phyloP scores from a whole-genome alignment of 2,888 invertebrate species.

The Drosophila atripex region DNA sequence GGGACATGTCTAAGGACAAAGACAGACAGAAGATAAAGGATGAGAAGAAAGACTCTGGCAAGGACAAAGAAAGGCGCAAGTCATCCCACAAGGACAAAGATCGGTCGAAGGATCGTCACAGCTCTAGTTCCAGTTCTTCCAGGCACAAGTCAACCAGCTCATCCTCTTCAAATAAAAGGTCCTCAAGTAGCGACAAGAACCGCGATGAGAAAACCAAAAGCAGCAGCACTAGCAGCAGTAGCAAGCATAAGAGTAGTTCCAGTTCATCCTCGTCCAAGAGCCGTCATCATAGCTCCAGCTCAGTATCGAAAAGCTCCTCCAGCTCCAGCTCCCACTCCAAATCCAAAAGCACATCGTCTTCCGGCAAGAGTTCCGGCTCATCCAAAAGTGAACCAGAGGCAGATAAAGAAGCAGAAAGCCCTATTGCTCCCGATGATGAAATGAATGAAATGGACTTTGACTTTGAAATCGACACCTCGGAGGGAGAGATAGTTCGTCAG shows the following conservation, averaged over 20 bases:
- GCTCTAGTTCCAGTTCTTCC: conserved; percentile 56
- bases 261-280: conserved; percentile 52
- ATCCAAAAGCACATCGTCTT: conserved; percentile 27
- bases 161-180: conserved; percentile 55
- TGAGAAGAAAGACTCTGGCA: conserved; percentile 19
- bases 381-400: conserved; percentile 34
- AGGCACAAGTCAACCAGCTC: conserved; percentile 56
- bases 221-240: conserved; percentile 25
- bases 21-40: conserved; percentile 9
- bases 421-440: conserved; percentile 1
- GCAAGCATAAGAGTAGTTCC: conserved; percentile 45
- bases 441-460: conserved; percentile 70
- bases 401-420: conserved; percentile 17
- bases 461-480: conserved; percentile 83
- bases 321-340: conserved; percentile 42
- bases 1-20: conserved; percentile 24
- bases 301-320: conserved; percentile 18
- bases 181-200: conserved; percentile 59
- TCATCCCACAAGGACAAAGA: conserved; percentile 46
- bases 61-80: conserved; percentile 50
- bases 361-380: conserved; percentile 15
- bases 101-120: conserved; percentile 31
- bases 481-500: conserved; percentile 90
- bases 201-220: conserved; percentile 45
- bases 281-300: conserved; percentile 39